Evolutionary conservation across 1,140 invertebrate species (phyloP), one percentile per base, ranked within the genome.

Genomic region (Paracyclopina nana): DNA sequence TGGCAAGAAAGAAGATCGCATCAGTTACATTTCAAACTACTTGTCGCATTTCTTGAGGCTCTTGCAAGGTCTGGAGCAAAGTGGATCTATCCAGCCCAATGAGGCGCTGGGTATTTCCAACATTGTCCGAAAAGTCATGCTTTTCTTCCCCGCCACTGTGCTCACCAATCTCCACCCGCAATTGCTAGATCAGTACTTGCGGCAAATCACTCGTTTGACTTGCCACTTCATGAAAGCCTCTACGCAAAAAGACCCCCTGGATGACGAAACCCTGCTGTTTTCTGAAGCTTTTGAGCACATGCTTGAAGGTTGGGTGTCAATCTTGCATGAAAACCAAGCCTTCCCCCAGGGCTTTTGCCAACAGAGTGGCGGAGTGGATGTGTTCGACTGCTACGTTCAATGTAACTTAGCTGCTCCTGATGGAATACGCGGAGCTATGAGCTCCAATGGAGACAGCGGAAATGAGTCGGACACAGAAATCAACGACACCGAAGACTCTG

Each of bases 311-410:
- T 90, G 84, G 84, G 68, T 76, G 38, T 69, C 69, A 26, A 65
- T 82, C 53, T 61, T 78, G 6, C 70, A 71, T 53, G 73, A 78
- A 26, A 58, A 56, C 12, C 60, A 68, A 1, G 60, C 66, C 57
- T 72, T 76, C 28, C 72, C 73, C 14, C 57, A 63, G 4, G 69
- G 72, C 56, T 67, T 67, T 55, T 72, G 59, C 44, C 63, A 70
- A 48, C 65, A 69, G 56, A 62, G 56, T 27, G n/a, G n/a, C n/a
- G 60, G 67, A 5, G 60, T 60, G 12, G 57, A 66, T 54, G 62
- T 88, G 54, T 85, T 90, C 62, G 79, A 82, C 59, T 76, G 73
- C 8, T 87, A 84, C 60, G 58, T 90, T n/a, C 74, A 79, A 57
- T 79, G 75, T 57, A 78, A 86, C 65, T 64, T 90, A 44, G 75